Evolutionary conservation across 2,113 vertebrate species (phyloP).

Genomic region (Cavia aperea): DNA sequence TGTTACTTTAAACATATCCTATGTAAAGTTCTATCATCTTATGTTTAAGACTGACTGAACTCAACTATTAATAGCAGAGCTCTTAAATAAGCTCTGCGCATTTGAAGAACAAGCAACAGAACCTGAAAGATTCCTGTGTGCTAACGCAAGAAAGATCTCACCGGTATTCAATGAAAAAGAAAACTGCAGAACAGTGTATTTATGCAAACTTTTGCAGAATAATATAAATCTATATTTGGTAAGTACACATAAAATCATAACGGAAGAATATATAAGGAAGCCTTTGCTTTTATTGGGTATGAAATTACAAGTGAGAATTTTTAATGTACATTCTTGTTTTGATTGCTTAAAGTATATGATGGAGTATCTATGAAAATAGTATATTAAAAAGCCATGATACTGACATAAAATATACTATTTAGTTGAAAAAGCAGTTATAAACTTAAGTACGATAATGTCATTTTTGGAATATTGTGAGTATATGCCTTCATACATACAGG

Average conservation of each 20-base stretch:
- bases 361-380: background rate
- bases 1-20: background rate
- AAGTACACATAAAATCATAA: background rate
- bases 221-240: constrained; percentile 4
- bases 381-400: background rate
- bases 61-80: background rate
- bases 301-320: constrained; percentile 4
- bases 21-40: background rate
- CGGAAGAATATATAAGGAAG: background rate
- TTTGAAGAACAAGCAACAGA: background rate
- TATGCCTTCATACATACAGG: background rate
- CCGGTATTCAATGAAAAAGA: background rate
- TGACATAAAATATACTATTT: background rate
- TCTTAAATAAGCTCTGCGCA: background rate
- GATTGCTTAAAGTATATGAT: background rate
- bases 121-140: background rate
- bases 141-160: background rate
- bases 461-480: background rate
- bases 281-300: background rate
- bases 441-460: background rate
- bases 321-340: background rate
- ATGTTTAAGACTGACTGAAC: background rate
- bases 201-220: background rate
- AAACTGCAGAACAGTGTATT: background rate
- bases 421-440: background rate